Base-by-base conservation (phyloP, 1,140 invertebrate genomes). In the Scylla paramamosain region DNA sequence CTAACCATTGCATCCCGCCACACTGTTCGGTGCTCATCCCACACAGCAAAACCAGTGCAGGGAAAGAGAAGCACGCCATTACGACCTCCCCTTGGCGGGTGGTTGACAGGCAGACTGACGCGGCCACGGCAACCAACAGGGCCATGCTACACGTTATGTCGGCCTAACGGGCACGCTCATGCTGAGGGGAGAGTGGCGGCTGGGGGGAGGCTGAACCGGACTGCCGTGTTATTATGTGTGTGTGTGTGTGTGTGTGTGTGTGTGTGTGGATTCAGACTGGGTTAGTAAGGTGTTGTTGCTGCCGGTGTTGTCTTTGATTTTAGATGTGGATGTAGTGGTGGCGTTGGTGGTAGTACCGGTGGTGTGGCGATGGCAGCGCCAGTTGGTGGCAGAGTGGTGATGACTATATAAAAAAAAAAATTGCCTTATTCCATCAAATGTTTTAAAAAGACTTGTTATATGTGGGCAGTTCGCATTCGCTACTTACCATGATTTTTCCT, bases 161-260 rank as follows among this genome's bases (percentile, higher is more conserved):
- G 2, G 25, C n/a, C 20, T n/a, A n/a, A 77, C 67, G 6, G 20
- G 20, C 12, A 77, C n/a, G 25, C 67, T 77, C 67, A n/a, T 25
- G 25, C 67, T 25, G 67, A 59, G 52, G 45, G 39, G 45, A 28
- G 39, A 48, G 48, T 10, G 16, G 88, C 10, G 32, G 32, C 12
- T 20, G 32, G 28, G 3, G 52, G 32, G 16, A 39, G 88, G 32
- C 39, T 39, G 39, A 39, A 20, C 10, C 16, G 52, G 52, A 59
- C 28, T 86, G 83, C 28, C 31, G 83, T 86, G 83, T 86, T 59
- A 20, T 59, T 86, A 32, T 86, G 83, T 86, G 83, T 86, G 83
- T 86, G 83, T 86, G 83, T 86, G 83, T 86, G 83, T 86, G 83
- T 86, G 83, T 86, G 83, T 28, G 83, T 86, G 83, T 86, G 83